Conservation (phyloP, 2,888 invertebrate species). For the Phaedon cochleariae region DNA sequence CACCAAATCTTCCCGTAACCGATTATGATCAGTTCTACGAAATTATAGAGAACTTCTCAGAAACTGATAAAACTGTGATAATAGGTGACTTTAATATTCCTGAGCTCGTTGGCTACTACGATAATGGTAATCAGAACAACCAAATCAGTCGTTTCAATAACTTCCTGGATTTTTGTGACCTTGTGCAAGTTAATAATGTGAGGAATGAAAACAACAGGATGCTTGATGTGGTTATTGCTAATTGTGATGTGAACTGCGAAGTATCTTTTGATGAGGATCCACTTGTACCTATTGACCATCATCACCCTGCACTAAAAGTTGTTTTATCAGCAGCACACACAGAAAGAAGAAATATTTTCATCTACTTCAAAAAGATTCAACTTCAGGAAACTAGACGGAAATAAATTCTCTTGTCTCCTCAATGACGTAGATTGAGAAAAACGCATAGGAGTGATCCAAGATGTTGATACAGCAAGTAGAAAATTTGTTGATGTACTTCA, state of each 20-base stretch:
- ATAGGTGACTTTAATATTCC: neutral
- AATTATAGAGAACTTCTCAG: no score
- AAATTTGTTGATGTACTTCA: no score
- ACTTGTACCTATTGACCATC: neutral
- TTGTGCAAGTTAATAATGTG: no score
- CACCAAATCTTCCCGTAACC: neutral
- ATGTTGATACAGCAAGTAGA: no score
- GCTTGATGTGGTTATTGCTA: neutral
- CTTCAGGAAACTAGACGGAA: neutral
- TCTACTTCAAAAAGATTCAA: neutral
- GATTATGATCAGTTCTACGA: neutral
- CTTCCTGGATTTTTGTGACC: no score
- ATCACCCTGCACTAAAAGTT: neutral
- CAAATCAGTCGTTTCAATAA: neutral
- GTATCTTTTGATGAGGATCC: neutral
- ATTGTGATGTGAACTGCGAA: neutral
- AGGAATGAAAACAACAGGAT: no score
- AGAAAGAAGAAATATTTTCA: neutral
- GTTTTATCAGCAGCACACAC: neutral
- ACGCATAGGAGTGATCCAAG: neutral
- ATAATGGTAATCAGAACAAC: neutral
- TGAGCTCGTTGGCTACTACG: neutral
- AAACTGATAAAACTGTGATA: neutral
- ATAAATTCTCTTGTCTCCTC: neutral
- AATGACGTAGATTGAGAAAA: neutral